Percentiles rank a stretch among this genome's conserved stretches.
These are phyloP conservation scores for Apteryx owenii DNA, from an alignment of 2,113 vertebrate species.

Conservation along the genomic window DNA sequence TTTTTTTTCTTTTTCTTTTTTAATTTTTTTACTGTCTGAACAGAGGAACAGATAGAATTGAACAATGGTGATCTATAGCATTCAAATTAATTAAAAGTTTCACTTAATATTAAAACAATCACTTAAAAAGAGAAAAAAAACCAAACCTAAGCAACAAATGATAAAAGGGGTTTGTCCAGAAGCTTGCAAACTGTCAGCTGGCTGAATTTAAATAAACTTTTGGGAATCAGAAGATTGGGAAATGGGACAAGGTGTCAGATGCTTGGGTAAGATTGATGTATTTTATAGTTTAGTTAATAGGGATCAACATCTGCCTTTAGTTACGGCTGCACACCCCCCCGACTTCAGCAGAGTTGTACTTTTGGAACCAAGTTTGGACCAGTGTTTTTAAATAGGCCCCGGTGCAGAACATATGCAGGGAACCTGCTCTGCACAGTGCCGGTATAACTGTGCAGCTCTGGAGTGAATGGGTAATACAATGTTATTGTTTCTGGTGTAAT, in stretches of 20 bases:
- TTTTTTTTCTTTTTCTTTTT: not conserved
- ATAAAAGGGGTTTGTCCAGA: not conserved
- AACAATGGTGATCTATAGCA: not conserved
- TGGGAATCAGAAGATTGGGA: slow-evolving; percentile 14
- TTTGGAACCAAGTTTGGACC: slow-evolving; percentile 44
- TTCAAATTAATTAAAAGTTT: slow-evolving; percentile 18
- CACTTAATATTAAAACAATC: not conserved
- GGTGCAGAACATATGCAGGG: slow-evolving; percentile 22
- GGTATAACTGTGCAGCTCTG: slow-evolving; percentile 46
- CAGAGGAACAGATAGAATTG: not conserved
- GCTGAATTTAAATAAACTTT: slow-evolving; percentile 47
- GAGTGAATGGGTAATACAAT: slow-evolving; percentile 40
- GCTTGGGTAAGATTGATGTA: slow-evolving; percentile 46
- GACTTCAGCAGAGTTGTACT: slow-evolving; percentile 39
- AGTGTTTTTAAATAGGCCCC: slow-evolving; percentile 46
- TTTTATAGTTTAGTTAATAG: slow-evolving; percentile 64
- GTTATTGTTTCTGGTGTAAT: slow-evolving; percentile 47
- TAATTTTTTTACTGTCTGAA: not conserved
- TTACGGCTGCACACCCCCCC: slow-evolving; percentile 46
- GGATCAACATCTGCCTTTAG: slow-evolving; percentile 67
- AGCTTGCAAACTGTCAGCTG: slow-evolving; percentile 36
- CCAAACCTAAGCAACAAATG: not conserved
- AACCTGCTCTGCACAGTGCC: not conserved
- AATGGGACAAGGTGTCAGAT: slow-evolving; percentile 27
- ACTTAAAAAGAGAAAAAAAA: not conserved